These are phyloP conservation scores for Styela clava DNA, from an alignment of 23 tunicate genomes.

Conservation along the genomic window DNA sequence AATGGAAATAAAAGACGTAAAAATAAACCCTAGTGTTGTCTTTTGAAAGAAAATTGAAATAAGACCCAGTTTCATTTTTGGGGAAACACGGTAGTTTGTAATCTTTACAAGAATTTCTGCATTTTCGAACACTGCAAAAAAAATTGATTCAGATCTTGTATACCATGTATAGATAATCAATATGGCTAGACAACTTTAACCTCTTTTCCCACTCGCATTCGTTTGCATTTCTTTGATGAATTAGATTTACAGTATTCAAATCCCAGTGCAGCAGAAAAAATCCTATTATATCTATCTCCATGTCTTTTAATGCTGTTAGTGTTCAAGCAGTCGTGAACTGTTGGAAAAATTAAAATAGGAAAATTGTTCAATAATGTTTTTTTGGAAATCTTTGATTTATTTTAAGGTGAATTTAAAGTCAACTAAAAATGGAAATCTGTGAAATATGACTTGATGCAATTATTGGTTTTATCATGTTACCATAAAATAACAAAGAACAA, in stretches of 20 bases:
- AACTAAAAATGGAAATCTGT: too few relatives aligned
- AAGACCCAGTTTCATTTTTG: too few relatives aligned
- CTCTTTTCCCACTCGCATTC: background rate
- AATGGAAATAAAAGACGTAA: too few relatives aligned
- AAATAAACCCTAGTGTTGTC: too few relatives aligned
- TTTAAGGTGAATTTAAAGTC: too few relatives aligned
- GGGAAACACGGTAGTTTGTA: too few relatives aligned
- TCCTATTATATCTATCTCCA: background rate
- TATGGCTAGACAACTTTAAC: background rate
- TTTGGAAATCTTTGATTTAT: too few relatives aligned
- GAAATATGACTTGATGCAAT: too few relatives aligned
- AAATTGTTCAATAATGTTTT: too few relatives aligned
- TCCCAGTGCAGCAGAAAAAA: background rate
- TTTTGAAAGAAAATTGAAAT: too few relatives aligned
- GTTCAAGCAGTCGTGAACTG: background rate
- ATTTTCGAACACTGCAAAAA: background rate
- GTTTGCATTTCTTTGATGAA: background rate
- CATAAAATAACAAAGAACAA: too few relatives aligned
- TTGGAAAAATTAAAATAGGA: background rate
- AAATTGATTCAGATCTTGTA: background rate
- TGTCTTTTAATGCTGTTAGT: background rate
- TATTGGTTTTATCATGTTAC: too few relatives aligned
- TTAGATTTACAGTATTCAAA: background rate
- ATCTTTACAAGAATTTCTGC: background rate
- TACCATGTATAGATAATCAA: background rate